Percentiles rank a stretch among this genome's conserved stretches.
Conservation (phyloP, 2,113 vertebrate genomes). For the Trachemys scripta region DNA sequence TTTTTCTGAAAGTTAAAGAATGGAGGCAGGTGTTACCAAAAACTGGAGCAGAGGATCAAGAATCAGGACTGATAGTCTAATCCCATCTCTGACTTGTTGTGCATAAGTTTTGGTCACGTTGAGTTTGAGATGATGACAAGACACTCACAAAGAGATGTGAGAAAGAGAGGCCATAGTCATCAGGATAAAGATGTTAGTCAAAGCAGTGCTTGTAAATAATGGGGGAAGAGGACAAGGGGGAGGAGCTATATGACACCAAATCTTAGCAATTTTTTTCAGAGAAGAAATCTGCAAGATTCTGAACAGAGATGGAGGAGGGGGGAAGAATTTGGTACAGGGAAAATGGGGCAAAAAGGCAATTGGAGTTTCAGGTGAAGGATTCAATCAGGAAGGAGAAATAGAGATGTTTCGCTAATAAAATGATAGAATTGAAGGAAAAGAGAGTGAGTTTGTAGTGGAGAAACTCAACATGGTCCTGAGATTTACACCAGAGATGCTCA, state of each 20-base stretch:
- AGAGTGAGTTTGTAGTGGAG: background rate
- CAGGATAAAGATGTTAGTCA: background rate
- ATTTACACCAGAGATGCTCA: background rate
- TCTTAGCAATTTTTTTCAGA: background rate
- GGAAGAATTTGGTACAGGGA: background rate
- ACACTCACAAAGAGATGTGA: background rate
- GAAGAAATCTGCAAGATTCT: constrained; percentile 15
- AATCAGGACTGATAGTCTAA: background rate
- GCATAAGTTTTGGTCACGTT: background rate
- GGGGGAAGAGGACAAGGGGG: constrained; percentile 2
- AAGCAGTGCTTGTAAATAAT: background rate
- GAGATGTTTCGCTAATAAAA: background rate
- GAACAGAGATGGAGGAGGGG: background rate
- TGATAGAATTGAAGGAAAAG: background rate
- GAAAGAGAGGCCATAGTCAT: background rate
- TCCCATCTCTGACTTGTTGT: background rate
- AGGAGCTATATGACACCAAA: background rate
- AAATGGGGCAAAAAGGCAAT: background rate
- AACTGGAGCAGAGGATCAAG: background rate
- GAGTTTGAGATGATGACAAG: background rate
- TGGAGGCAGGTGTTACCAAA: background rate
- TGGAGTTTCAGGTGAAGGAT: background rate
- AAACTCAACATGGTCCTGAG: fast-evolving
- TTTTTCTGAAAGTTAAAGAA: background rate
- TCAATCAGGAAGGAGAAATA: fast-evolving